Evolutionary conservation across 2,888 invertebrate species (phyloP).

Genomic region (Acanthosepion lycidas): DNA sequence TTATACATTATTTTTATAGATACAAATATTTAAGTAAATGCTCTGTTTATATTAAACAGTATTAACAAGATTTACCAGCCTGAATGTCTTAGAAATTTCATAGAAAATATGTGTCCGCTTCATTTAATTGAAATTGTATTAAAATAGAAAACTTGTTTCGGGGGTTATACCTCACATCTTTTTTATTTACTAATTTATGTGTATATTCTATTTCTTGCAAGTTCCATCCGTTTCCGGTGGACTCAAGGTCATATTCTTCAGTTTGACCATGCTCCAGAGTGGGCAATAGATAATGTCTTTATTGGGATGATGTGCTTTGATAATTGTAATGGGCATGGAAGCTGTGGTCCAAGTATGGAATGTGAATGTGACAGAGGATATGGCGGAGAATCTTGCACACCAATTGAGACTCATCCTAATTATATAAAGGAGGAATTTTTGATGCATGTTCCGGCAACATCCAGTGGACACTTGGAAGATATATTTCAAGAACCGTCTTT

Average conservation of each 20-base stretch:
- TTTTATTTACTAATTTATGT: too few species aligned
- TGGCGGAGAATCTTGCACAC: slow-evolving; percentile 65
- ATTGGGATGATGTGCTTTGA: slow-evolving; percentile 74
- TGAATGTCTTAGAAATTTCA: too few species aligned
- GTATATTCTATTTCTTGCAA: not conserved
- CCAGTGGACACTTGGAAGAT: not conserved
- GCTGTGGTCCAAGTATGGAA: slow-evolving; percentile 68
- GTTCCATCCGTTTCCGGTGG: slow-evolving; percentile 74
- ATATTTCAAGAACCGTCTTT: not conserved
- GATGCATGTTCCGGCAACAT: slow-evolving; percentile 52
- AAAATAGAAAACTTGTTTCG: too few species aligned
- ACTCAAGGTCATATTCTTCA: slow-evolving; percentile 72
- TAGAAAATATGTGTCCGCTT: too few species aligned
- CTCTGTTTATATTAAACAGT: too few species aligned
- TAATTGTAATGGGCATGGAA: slow-evolving; percentile 75
- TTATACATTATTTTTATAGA: too few species aligned
- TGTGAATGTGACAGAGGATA: slow-evolving; percentile 72
- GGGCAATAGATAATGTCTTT: slow-evolving; percentile 75
- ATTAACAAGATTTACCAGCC: too few species aligned
- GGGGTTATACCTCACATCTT: too few species aligned
- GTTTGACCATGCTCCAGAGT: slow-evolving; percentile 70
- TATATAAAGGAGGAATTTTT: slow-evolving; percentile 73
- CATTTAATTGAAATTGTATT: too few species aligned
- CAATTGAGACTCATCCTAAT: slow-evolving; percentile 57
- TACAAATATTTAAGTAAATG: too few species aligned